Conservation (phyloP, 2,113 vertebrate genomes). For the Hepsetus odoe region DNA sequence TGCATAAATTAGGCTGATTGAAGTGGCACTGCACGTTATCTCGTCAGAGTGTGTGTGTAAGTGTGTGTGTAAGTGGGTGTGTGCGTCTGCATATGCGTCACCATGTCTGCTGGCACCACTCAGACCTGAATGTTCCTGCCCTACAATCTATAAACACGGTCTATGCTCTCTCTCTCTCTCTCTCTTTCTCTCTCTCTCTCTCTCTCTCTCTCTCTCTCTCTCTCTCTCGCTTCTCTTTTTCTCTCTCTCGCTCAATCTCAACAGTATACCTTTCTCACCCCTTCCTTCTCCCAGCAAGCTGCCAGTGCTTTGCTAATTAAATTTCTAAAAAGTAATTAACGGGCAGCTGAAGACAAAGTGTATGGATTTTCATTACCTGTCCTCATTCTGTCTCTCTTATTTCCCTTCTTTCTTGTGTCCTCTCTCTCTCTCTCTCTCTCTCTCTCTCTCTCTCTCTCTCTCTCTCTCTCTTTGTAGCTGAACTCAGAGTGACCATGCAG, state of each 20-base stretch:
- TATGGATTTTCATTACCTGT: slow-evolving; percentile 26
- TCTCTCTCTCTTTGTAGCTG: background rate
- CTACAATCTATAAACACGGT: no score
- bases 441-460: background rate
- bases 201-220: slow-evolving; percentile 5
- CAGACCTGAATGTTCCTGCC: no score
- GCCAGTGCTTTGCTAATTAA: slow-evolving; percentile 25
- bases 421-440: background rate
- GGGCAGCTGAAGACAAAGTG: slow-evolving; percentile 19
- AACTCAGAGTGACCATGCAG: slow-evolving; percentile 3
- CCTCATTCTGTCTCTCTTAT: background rate
- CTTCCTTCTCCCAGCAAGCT: slow-evolving; percentile 3
- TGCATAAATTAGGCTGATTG: no score
- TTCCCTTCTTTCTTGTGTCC: background rate
- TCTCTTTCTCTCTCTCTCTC: slow-evolving; percentile 5
- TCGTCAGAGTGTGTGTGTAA: no score
- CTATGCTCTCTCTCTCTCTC: background rate
- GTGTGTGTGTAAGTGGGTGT: no score
- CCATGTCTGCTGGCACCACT: no score
- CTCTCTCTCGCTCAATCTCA: background rate
- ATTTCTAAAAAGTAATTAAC: slow-evolving; percentile 40
- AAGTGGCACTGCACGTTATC: no score
- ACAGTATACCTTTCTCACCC: background rate
- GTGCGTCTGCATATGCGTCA: no score
- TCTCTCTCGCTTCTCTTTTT: background rate